These are phyloP conservation scores for Adelphocoris suturalis DNA, from an alignment of 2,888 invertebrate genomes.

Conservation along the genomic window DNA sequence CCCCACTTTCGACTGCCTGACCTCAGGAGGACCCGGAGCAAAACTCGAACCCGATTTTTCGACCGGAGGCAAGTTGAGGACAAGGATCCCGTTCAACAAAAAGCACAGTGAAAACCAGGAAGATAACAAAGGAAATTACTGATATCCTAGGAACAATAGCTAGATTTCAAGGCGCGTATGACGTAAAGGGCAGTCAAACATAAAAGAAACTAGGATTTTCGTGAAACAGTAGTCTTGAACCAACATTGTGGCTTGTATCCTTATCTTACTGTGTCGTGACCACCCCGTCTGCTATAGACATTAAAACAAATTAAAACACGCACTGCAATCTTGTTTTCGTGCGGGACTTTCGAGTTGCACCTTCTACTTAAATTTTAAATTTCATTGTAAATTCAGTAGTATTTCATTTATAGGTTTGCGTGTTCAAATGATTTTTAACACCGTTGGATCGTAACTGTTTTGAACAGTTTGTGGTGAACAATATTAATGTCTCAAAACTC, in stretches of 20 bases:
- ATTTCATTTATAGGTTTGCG: too few relatives aligned
- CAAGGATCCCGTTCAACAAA: slow-evolving; percentile 32
- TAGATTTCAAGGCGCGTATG: slow-evolving; percentile 36
- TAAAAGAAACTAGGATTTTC: neutral
- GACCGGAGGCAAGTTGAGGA: slow-evolving; percentile 16
- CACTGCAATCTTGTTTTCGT: neutral
- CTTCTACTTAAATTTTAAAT: too few relatives aligned
- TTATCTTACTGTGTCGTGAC: neutral
- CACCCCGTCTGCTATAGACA: neutral
- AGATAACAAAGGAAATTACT: slow-evolving; percentile 36
- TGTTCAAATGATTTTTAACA: too few relatives aligned
- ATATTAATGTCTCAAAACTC: too few relatives aligned
- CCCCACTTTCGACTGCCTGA: slow-evolving; percentile 45
- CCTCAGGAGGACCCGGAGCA: slow-evolving; percentile 32
- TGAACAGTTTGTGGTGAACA: too few relatives aligned
- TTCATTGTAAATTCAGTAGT: too few relatives aligned
- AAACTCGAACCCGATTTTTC: slow-evolving; percentile 26
- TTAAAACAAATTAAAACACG: neutral
- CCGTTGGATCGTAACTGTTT: too few relatives aligned
- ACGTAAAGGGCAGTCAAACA: neutral
- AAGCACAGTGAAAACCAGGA: slow-evolving; percentile 4
- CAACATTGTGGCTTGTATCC: neutral
- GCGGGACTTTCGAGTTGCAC: too few relatives aligned
- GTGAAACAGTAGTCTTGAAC: neutral
- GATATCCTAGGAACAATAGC: slow-evolving; percentile 34